Evolutionary conservation across 2,113 vertebrate species (phyloP), one percentile per base, ranked within the genome.

Genomic region (Atrichornis clamosus): DNA sequence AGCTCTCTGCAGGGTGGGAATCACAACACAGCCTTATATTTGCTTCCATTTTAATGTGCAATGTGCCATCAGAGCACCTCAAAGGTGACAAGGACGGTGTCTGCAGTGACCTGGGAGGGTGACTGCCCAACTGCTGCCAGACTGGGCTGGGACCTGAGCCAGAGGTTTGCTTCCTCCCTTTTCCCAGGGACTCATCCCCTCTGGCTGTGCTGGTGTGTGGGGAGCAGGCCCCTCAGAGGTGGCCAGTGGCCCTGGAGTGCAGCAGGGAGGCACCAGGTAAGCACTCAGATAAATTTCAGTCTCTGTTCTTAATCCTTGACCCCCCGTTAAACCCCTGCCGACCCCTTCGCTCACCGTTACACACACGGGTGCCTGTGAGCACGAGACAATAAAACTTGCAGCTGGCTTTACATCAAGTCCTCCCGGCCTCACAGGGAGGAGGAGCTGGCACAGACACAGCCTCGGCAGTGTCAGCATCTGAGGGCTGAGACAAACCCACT

Each of bases 61-160:
- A 4, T 0, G 0, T 1, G 3, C 0, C 1, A 39, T 8, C 0
- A 4, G 24, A 33, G 27, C 30, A 60, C 27, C 44, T 2, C 1
- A 33, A 53, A 46, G 24, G 33, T 68, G 70, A 26, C 1, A 0
- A 4, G 7, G 37, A 22, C 6, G 0, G 0, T 23, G 0, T 23
- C 56, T 69, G 46, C 15, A 0, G 1, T 56, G 24, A 49, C 27
- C 21, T 41, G 37, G 20, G 28, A 33, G 4, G 28, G 42, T 4
- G 5, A 7, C 21, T 47, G 39, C 47, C 1, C 6, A 35, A 5
- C 56, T 0, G 1, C 47, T 6, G 18, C 26, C 2, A 28, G 3
- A 0, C 16, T 2, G 4, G 46, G n/a, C n/a, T 9, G 6, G 1
- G 8, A 33, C 30, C 30, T 7, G 18, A 46, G 26, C 28, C 26